Evolutionary conservation across 2,113 vertebrate genomes (phyloP).

Genomic region (Mastomys natalensis): DNA sequence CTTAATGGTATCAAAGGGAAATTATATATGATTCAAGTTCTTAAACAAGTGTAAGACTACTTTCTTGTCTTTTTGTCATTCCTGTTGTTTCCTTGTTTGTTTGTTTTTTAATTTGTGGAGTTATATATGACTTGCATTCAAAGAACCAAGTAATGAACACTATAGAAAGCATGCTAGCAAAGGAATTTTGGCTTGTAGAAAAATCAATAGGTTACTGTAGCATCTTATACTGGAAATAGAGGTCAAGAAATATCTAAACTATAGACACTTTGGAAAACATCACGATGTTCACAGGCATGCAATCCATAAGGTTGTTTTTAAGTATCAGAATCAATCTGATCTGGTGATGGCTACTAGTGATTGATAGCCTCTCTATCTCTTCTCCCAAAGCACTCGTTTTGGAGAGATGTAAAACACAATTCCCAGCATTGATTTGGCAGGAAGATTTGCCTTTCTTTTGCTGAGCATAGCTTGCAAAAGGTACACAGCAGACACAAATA

Average conservation of each 20-base stretch:
- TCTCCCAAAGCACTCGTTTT: conserved; percentile 54
- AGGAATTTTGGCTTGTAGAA: background rate
- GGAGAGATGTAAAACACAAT: conserved; percentile 65
- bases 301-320: conserved; percentile 62
- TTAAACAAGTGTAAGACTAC: background rate
- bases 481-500: conserved; percentile 62
- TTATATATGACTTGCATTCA: conserved; percentile 65
- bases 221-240: conserved; percentile 31
- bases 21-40: conserved; percentile 1
- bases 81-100: background rate
- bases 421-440: conserved; percentile 48
- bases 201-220: conserved; percentile 53
- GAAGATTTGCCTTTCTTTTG: conserved; percentile 61
- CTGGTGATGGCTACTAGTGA: conserved; percentile 34
- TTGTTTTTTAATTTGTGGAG: conserved; percentile 45
- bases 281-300: conserved; percentile 1
- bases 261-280: conserved; percentile 48
- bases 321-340: conserved; percentile 58
- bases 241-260: conserved; percentile 48
- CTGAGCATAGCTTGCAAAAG: conserved; percentile 27
- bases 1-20: conserved; percentile 70
- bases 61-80: background rate
- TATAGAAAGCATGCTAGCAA: background rate
- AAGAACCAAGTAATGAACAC: conserved; percentile 20
- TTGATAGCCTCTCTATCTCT: conserved; percentile 63